Base-by-base conservation (phyloP, 1,140 invertebrate genomes). In the Ceratitis capitata region DNA sequence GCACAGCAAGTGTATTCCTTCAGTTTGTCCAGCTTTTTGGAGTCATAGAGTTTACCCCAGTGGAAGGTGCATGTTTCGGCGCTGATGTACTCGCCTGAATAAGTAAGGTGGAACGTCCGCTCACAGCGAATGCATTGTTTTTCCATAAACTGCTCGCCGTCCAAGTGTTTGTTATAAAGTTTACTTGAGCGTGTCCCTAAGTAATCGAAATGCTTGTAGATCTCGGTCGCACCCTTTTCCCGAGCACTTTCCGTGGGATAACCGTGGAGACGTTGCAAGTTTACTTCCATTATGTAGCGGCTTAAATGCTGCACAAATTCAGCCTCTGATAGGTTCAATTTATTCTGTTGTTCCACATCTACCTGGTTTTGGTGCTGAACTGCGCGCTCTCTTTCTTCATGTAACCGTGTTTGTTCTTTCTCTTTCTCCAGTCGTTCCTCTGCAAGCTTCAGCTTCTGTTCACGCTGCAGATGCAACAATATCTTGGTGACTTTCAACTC, bases 241-340 rank as follows among this genome's bases (percentile, higher is more conserved):
- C 14, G 3, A 3, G 7, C 12, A 16, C 61, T 69, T 16, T 39
- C 61, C 0, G 2, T 16, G 4, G 61, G 29, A n/a, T 39, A 69
- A 32, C 61, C 61, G 39, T 69, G 19, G 61, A 7, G 16, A 19
- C 0, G 32, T 16, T 35, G n/a, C 6, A 69, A 32, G 19, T 69
- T 14, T 14, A 32, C 29, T 19, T 32, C 32, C 14, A 39, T n/a
- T 3, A 29, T 19, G 26, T 35, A 69, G 16, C 16, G 91, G 0
- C 92, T 91, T 26, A 96, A 87, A n/a, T 93, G 88, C 5, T 92
- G 83, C 5, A 91, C 89, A 14, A 95, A 64, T 2, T 89, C 87
- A 0, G 82, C 85, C 78, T 94, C 93, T 19, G 87, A 87, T 6
- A 93, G 83, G 3, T 92, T 90, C 32, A 93, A 85, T 56, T n/a